Percentiles rank a stretch among this genome's conserved stretches.
phyloP scores from a whole-genome alignment of 2,888 invertebrate species.

The Theodoxus fluviatilis region DNA sequence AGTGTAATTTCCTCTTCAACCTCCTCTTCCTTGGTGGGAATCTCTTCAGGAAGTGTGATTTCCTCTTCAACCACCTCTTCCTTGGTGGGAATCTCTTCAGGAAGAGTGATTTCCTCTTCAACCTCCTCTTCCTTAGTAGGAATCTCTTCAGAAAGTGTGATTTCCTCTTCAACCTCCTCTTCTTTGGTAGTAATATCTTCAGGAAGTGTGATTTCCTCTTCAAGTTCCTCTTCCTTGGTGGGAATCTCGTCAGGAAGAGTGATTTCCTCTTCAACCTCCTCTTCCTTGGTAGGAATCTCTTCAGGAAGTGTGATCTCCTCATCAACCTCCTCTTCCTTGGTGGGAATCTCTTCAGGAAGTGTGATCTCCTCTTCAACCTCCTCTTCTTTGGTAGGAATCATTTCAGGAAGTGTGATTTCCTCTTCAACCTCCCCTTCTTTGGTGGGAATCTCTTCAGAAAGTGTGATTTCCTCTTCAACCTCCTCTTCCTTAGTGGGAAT shows the following conservation, averaged over 20 bases:
- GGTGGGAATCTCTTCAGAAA: conserved; percentile 15
- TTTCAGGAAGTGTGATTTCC: not conserved
- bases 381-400: not conserved
- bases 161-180: conserved; percentile 22
- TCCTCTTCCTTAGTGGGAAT: conserved; percentile 24
- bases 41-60: no score
- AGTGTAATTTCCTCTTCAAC: not conserved
- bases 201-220: not conserved
- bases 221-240: not conserved
- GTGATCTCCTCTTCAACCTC: not conserved
- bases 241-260: conserved; percentile 2
- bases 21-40: not conserved
- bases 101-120: no score
- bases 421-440: not conserved
- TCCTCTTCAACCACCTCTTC: no score
- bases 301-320: conserved; percentile 15
- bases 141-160: no score
- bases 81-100: no score
- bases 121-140: no score
- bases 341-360: not conserved
- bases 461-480: conserved; percentile 24
- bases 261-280: conserved; percentile 8
- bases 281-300: conserved; percentile 15
- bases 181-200: conserved; percentile 22
- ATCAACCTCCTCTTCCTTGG: conserved; percentile 4